Evolutionary conservation across 2,797 vertebrate species (phyloP), one percentile per base, ranked within the genome.

Genomic region (Natrix natrix): DNA sequence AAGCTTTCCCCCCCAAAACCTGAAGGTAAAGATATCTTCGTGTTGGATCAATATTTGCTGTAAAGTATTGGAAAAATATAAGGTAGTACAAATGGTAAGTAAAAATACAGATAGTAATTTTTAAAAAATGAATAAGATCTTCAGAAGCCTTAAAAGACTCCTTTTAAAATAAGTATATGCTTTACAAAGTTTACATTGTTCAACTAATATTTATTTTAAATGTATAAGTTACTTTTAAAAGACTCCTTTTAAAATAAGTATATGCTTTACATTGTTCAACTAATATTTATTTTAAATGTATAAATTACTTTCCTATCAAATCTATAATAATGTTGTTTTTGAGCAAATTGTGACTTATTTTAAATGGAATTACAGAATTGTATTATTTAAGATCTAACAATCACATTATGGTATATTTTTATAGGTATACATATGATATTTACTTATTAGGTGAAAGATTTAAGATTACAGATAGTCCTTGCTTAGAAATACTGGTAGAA

Each of bases 1-100:
- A 99, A 94, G 99, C 99, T 97, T 98, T 99, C 93, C 99, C 99
- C 95, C 98, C 98, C 95, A 99, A 98, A 95, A 99, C 98, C 97
- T 99, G 99, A 96, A 99, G 98, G 97, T 99, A 99, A 96, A 99
- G 97, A 98, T 98, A 98, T 96, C 99, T 98, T 95, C 98, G 98
- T 94, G 98, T 98, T 95, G 98, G 98, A 97, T 99, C 98, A 95
- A 99, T 98, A 96, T 98, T 98, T 96, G 98, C 99, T 99, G 97
- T 91, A 97, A 98, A 97, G 97, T 86, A 96, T 96, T 97, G 96
- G 96, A 96, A 97, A 97, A 95, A 97, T 94, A 96, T 91, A 97
- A 97, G 95, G 97, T 90, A 97, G 96, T 97, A 96, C 95, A 95
- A 94, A 95, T 22, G 92, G 78, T 93, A 95, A 93, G 94, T 92